Conservation (phyloP, 2,113 vertebrate species). For the Tyto alba region DNA sequence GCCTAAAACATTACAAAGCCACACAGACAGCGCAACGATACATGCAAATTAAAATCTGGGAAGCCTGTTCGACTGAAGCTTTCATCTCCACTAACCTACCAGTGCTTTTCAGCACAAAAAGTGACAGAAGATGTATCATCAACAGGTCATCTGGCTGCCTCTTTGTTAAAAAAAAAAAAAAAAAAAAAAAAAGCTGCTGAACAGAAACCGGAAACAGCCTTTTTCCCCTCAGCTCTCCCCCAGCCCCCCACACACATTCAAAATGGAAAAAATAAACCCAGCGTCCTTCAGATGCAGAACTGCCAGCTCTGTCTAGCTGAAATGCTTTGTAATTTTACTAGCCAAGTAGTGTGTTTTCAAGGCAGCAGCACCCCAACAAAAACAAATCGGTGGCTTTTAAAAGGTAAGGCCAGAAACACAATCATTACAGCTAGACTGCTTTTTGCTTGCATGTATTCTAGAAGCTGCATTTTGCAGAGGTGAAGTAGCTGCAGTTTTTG, state of each 20-base stretch:
- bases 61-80: background rate
- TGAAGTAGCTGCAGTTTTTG: background rate
- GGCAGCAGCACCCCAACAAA: background rate
- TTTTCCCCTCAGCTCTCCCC: background rate
- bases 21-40: rapidly evolving
- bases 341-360: background rate
- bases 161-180: background rate
- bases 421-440: background rate
- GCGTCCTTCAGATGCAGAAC: background rate
- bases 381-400: background rate
- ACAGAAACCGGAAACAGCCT: conserved; percentile 10
- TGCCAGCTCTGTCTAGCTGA: background rate
- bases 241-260: background rate
- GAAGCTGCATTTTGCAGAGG: background rate
- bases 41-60: background rate
- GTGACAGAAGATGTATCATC: background rate
- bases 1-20: background rate
- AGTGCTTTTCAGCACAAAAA: background rate
- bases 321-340: background rate
- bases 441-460: background rate
- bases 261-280: background rate
- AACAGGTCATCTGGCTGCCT: background rate
- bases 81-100: background rate
- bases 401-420: background rate
- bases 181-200: background rate